Conservation (phyloP, 2,888 invertebrate genomes). For the Heliconius cydno region DNA sequence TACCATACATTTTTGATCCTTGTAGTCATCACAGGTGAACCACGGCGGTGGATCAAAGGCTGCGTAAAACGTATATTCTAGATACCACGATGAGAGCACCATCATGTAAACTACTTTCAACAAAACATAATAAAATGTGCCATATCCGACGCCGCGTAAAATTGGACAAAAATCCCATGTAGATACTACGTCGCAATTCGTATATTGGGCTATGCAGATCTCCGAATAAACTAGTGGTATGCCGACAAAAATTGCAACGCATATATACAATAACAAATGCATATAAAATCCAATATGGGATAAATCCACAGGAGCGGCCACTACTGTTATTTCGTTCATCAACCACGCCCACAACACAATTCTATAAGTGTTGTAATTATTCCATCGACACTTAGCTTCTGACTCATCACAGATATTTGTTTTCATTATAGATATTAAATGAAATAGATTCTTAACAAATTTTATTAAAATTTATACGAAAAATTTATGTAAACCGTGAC, state of each 20-base stretch:
- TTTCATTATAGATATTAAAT: slow-evolving; percentile 42
- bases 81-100: slow-evolving; percentile 68
- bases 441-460: background rate
- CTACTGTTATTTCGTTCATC: slow-evolving; percentile 67
- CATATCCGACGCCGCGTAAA: slow-evolving; percentile 66
- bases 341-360: slow-evolving; percentile 70
- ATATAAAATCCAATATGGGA: slow-evolving; percentile 67
- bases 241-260: slow-evolving; percentile 65
- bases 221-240: slow-evolving; percentile 75
- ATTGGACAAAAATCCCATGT: slow-evolving; percentile 74
- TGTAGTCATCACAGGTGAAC: slow-evolving; percentile 67
- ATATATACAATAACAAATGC: slow-evolving; percentile 56
- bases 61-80: slow-evolving; percentile 67
- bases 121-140: slow-evolving; percentile 60
- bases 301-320: slow-evolving; percentile 61
- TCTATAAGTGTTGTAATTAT: slow-evolving; percentile 63
- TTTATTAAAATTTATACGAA: background rate
- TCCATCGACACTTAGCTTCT: slow-evolving; percentile 61
- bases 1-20: slow-evolving; percentile 68
- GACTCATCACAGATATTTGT: slow-evolving; percentile 54
- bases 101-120: slow-evolving; percentile 64
- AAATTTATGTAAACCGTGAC: slow-evolving; percentile 7
- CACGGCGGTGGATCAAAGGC: slow-evolving; percentile 70
- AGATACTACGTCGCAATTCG: slow-evolving; percentile 64
- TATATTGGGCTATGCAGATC: slow-evolving; percentile 73